These are phyloP conservation scores for Cochlearius cochlearius DNA, from an alignment of 2,113 vertebrate genomes.

Conservation along the genomic window DNA sequence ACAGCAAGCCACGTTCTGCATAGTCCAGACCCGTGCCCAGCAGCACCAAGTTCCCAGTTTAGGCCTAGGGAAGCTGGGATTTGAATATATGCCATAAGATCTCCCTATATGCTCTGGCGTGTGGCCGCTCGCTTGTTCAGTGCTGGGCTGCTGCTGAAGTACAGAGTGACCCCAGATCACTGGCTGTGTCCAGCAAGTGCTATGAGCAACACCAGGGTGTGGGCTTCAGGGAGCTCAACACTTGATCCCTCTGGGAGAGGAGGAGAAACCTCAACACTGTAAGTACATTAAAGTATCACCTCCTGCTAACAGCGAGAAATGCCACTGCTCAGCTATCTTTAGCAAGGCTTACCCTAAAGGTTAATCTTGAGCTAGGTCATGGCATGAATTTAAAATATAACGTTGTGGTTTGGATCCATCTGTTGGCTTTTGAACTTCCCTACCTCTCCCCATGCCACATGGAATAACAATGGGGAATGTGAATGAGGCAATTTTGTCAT, in stretches of 20 bases:
- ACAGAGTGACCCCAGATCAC: not conserved
- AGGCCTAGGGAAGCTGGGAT: not conserved
- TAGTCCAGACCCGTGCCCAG: not conserved
- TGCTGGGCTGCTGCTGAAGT: not conserved
- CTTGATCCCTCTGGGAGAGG: not conserved
- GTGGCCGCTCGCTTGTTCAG: not conserved
- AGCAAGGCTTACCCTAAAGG: not conserved
- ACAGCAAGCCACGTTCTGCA: not conserved
- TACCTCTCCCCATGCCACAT: not conserved
- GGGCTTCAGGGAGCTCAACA: not conserved
- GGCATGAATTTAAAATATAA: not conserved
- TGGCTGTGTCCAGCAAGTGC: not conserved
- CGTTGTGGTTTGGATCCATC: not conserved
- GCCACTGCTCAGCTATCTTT: not conserved
- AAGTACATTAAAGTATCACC: not conserved
- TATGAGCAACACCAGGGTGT: not conserved
- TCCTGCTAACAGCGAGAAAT: not conserved
- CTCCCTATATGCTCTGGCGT: not conserved
- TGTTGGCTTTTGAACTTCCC: not conserved
- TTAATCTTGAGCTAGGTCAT: not conserved
- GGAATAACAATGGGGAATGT: not conserved
- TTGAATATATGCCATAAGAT: not conserved
- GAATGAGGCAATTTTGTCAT: not conserved
- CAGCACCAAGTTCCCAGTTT: not conserved
- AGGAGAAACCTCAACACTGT: not conserved